Evolutionary conservation across 2,888 invertebrate genomes (phyloP).

Genomic region (Aphidius colemani): DNA sequence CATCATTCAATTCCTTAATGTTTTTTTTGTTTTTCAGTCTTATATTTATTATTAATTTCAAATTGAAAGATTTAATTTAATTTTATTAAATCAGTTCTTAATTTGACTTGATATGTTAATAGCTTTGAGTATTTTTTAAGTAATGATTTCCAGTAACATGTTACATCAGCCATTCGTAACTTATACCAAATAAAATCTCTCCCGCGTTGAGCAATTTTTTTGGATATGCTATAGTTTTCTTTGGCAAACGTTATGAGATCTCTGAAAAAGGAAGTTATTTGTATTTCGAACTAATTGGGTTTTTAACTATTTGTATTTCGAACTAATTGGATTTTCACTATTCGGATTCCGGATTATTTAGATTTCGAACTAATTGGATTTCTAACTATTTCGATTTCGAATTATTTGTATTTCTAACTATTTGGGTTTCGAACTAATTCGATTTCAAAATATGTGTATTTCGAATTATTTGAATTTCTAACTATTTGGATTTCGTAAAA

Average conservation of each 20-base stretch:
- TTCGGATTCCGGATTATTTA: too few species aligned
- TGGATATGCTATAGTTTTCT: slow-evolving; percentile 74
- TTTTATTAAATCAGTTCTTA: slow-evolving; percentile 66
- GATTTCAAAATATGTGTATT: too few species aligned
- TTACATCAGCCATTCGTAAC: slow-evolving; percentile 79
- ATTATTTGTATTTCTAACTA: too few species aligned
- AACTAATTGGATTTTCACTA: too few species aligned
- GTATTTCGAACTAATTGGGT: too few species aligned
- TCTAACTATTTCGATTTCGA: too few species aligned
- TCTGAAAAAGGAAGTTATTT: too few species aligned
- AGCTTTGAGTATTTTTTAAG: slow-evolving; percentile 76
- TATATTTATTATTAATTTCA: background rate
- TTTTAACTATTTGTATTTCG: too few species aligned
- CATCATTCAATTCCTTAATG: background rate
- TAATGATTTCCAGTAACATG: slow-evolving; percentile 85
- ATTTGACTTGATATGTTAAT: slow-evolving; percentile 69
- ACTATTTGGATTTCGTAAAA: too few species aligned
- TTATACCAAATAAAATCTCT: slow-evolving; percentile 82
- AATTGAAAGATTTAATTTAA: slow-evolving; percentile 47
- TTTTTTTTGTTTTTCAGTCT: background rate
- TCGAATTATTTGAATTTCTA: too few species aligned
- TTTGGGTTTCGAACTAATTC: too few species aligned
- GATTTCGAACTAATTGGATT: too few species aligned
- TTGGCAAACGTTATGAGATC: slow-evolving; percentile 76
- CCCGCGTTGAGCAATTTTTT: slow-evolving; percentile 82